Evolutionary conservation across 2,888 invertebrate genomes (phyloP), one percentile per base, ranked within the genome.

Genomic region (Amorpha juglandis): DNA sequence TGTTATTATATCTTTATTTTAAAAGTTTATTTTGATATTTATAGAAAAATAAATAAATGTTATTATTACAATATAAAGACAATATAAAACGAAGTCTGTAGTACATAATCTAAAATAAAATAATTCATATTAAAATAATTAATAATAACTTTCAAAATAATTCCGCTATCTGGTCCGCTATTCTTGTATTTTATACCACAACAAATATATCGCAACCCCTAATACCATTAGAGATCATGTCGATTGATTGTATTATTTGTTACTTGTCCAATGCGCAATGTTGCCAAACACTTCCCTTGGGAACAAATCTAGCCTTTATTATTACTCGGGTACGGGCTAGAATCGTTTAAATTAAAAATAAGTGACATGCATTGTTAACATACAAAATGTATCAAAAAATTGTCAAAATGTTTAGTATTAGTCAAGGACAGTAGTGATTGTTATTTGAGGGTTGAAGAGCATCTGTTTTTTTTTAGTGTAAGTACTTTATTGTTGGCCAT

Each of bases 221-320:
- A 89, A 87, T 90, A 87, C 89, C 88, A 81, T 86, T 85, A 87
- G 81, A 88, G 89, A 89, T 89, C 83, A 80, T 86, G 87, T 87
- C 90, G 87, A 87, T 86, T 84, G 88, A 89, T 88, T 81, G 79
- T 83, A 88, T 87, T 88, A 86, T 82, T 78, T 78, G 78, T 79
- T 78, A 83, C 87, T 83, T 81, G 83, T 74, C 78, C 72, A 72
- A 73, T 76, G 71, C 67, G 74, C 77, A 68, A 73, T 73, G 71
- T 75, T 71, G 63, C 33, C n/a, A n/a, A 63, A 52, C 51, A 65
- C 35, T 35, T 50, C 16, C 42, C 21, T 9, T n/a, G 35, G 6
- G 4, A 8, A 6, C n/a, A n/a, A 51, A 50, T 45, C 9, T 6
- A 4, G 21, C 66, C 14, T 62, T 19, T 27, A 65, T 50, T 7